Evolutionary conservation across 1,140 invertebrate genomes (phyloP), one percentile per base, ranked within the genome.

Genomic region (Achatina immaculata): DNA sequence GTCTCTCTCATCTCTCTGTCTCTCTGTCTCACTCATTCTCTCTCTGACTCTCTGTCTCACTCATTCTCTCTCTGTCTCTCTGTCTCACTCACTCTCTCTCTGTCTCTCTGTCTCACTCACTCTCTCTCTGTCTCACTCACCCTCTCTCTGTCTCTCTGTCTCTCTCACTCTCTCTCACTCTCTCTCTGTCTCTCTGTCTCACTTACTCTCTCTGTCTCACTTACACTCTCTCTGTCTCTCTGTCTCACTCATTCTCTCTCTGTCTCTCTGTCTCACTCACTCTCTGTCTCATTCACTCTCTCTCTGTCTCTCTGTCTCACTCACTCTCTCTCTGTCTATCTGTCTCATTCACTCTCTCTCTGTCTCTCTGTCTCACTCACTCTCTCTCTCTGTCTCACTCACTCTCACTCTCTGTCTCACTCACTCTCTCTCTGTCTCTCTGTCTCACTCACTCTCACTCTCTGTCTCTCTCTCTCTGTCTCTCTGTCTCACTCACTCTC

Each of bases 341-440:
- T 58, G 4, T 58, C 55, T 58, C 55, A 14, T 4, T 58, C 55
- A 4, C 7, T 14, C 55, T 28, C 74, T 76, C 51, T 76, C 51
- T 51, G 9, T 31, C 43, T 31, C 11, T 76, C 51, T 76, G 31
- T 34, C 43, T 76, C 6, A 11, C 21, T 1, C 48, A 40, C 58
- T 40, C 31, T 66, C 55, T 66, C 76, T 68, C 34, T 66, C 55
- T 78, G 58, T 40, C 62, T 78, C 38, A 66, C 16, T 78, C 55
- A 43, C 58, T 66, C 48, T 58, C 74, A 31, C 21, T 76, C 45
- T 58, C 45, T 58, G 24, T 58, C n/a, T 76, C 74, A 58, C 74
- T 76, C 48, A 58, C 74, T 76, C 48, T 58, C 48, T 34, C 31
- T 58, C 74, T 55, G 14, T 76, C 74, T 76, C 74, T 76, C 74